Evolutionary conservation across 2,113 vertebrate genomes (phyloP), one percentile per base, ranked within the genome.

Genomic region (Phoenicopterus ruber): DNA sequence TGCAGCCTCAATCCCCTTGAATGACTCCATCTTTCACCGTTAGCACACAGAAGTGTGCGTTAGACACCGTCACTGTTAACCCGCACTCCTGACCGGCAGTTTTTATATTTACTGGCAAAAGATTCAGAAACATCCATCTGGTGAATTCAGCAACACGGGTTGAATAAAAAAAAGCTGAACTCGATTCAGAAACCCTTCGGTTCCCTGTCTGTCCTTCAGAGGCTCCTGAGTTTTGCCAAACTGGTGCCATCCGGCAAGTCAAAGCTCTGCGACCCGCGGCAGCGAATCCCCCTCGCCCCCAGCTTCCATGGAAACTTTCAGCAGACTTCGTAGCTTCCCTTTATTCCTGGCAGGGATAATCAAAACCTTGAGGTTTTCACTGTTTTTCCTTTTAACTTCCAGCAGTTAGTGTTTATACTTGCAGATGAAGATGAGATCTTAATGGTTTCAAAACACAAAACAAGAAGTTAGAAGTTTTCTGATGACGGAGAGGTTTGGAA

Each of bases 211-310:
- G 74, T 36, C 0, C 0, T 69, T 82, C 40, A 52, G 86, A 61
- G 18, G 36, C 72, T 86, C 62, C 72, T 36, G 46, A 13, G 32
- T 46, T 82, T 66, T 62, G 91, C 70, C 78, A 70, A 57, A 44
- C 11, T 0, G 1, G 49, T 36, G 52, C 38, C 71, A 80, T 38
- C 17, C 1, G 3, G 47, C 65, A 42, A 44, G 17, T 26, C n/a
- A 50, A 67, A 76, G 58, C 57, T 63, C 19, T 54, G 34, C 73
- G 34, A 38, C 10, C 3, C 2, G 2, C 1, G 5, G 66, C 32
- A 63, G 69, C 0, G 0, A 71, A 54, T 20, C 22, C 40, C 47
- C 29, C 50, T 49, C 6, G 0, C 9, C 31, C 38, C 34, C 83
- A 83, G 49, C 57, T 59, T 50, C 66, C 71, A 82, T 0, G 2